Evolutionary conservation across 1,140 invertebrate genomes (phyloP).

Genomic region (Trichonephila clavata): DNA sequence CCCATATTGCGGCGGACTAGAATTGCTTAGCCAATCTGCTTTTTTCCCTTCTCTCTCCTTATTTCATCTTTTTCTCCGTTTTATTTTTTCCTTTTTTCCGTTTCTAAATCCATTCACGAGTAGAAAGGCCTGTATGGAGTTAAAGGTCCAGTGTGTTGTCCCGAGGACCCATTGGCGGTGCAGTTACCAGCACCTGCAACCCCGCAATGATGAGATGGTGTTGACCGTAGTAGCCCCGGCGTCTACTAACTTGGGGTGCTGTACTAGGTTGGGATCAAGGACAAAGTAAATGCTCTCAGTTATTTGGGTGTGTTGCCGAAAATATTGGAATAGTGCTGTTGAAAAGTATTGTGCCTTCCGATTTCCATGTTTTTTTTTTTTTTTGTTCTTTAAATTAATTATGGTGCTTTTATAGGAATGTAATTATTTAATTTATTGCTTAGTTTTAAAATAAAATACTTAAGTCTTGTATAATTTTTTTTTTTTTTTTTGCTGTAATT

Average conservation of each 20-base stretch:
- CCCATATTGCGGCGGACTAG: conserved; percentile 70
- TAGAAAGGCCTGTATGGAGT: conserved; percentile 51
- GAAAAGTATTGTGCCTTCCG: not conserved
- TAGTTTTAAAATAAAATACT: no score
- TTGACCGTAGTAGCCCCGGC: conserved; percentile 26
- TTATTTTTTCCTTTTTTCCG: conserved; percentile 3
- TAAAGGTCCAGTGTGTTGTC: conserved; percentile 61
- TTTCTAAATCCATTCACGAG: conserved; percentile 65
- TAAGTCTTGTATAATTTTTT: no score
- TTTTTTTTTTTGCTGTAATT: no score
- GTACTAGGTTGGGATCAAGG: not conserved
- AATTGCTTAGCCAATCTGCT: conserved; percentile 62
- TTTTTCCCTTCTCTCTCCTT: conserved; percentile 38
- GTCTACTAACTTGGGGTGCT: not conserved
- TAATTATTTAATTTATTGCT: no score
- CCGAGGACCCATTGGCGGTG: conserved; percentile 59
- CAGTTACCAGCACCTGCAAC: conserved; percentile 69
- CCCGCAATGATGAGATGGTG: conserved; percentile 59
- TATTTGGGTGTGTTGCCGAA: not conserved
- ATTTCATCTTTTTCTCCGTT: conserved; percentile 15
- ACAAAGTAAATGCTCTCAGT: conserved; percentile 26
- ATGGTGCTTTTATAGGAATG: no score
- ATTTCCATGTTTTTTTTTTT: not conserved
- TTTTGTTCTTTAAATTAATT: no score
- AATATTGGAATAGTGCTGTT: not conserved